These are phyloP conservation scores for Campylorhamphus procurvoides DNA, from an alignment of 2,113 vertebrate genomes.

Conservation along the genomic window DNA sequence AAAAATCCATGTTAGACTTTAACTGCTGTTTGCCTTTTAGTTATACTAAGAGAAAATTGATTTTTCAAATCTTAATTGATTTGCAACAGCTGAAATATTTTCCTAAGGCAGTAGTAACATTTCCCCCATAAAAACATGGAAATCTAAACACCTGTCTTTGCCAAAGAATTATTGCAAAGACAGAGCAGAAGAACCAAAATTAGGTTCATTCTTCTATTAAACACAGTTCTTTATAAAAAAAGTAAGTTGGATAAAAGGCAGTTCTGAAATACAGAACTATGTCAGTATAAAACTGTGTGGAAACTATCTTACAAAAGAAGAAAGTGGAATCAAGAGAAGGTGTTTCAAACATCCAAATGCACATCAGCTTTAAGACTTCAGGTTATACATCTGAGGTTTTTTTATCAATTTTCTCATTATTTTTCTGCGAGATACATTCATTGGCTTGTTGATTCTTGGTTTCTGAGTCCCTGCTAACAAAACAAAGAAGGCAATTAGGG, in stretches of 20 bases:
- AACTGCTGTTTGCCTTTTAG: neutral
- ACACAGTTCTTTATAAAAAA: constrained; percentile 1
- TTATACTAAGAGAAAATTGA: neutral
- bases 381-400: neutral
- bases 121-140: neutral
- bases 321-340: neutral
- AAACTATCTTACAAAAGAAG: constrained; percentile 8
- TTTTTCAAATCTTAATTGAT: neutral
- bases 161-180: constrained; percentile 5
- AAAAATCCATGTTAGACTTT: neutral
- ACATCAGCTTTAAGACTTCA: neutral
- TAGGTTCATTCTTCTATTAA: neutral
- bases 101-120: neutral
- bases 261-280: constrained; percentile 31
- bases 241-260: neutral
- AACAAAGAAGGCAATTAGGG: constrained; percentile 31
- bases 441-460: neutral
- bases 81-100: neutral
- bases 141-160: neutral
- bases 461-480: constrained; percentile 52
- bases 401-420: constrained; percentile 28
- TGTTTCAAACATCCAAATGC: neutral
- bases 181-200: neutral
- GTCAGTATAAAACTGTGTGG: neutral
- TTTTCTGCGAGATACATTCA: neutral